These are phyloP conservation scores for Buphagus erythrorhynchus DNA, from an alignment of 2,797 vertebrate species.

Conservation along the genomic window DNA sequence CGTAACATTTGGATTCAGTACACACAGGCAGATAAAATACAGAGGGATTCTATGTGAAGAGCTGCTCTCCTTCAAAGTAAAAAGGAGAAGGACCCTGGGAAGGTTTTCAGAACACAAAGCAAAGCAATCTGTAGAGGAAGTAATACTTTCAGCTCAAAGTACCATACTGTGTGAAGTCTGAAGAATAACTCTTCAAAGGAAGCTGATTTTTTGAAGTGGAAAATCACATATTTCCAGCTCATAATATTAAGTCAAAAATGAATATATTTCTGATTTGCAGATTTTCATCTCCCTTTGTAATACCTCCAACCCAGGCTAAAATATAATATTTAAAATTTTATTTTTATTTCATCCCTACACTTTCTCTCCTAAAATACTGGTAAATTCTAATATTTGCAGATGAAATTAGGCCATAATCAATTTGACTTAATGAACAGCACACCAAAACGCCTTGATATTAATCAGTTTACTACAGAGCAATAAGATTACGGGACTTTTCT, in stretches of 20 bases:
- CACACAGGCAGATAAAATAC: not conserved
- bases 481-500: not conserved
- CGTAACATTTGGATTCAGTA: accelerated
- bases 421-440: not conserved
- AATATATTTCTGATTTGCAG: not conserved
- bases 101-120: not conserved
- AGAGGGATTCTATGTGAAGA: not conserved
- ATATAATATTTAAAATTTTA: not conserved
- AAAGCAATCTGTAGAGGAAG: not conserved
- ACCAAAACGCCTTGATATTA: not conserved
- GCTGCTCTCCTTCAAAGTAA: not conserved
- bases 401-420: not conserved
- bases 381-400: not conserved
- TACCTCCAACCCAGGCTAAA: not conserved
- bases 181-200: not conserved
- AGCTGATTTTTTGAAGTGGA: not conserved
- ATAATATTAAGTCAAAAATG: not conserved
- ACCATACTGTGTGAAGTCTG: not conserved
- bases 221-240: not conserved
- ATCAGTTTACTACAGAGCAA: not conserved
- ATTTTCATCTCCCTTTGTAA: not conserved
- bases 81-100: not conserved
- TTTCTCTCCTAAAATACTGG: not conserved
- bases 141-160: not conserved
- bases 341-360: not conserved